These are phyloP conservation scores for Brachyhypopomus gauderio DNA, from an alignment of 2,113 vertebrate genomes.

Conservation along the genomic window DNA sequence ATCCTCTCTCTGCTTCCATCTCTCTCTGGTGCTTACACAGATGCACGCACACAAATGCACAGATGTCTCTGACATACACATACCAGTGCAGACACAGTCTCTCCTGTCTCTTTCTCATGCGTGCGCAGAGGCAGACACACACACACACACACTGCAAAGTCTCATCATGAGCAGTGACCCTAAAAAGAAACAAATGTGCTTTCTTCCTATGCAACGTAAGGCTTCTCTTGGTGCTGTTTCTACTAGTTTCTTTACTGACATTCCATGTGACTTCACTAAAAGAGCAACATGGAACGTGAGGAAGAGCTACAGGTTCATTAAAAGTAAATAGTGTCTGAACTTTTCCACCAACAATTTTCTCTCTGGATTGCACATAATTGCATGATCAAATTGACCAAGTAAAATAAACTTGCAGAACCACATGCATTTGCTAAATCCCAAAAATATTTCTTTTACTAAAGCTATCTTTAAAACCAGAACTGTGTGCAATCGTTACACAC, in stretches of 20 bases:
- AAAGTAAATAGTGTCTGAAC: conserved; percentile 29
- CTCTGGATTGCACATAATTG: not conserved
- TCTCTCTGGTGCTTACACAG: not conserved
- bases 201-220: conserved; percentile 52
- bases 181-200: conserved; percentile 58
- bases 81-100: conserved; percentile 4
- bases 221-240: conserved; percentile 34
- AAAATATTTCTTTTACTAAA: no score
- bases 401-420: no score
- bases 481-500: no score
- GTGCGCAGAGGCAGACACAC: not conserved
- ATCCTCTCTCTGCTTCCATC: conserved; percentile 6
- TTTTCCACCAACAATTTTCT: not conserved
- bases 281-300: not conserved
- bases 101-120: conserved; percentile 1
- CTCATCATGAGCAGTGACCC: conserved; percentile 52
- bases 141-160: conserved; percentile 30
- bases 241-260: conserved; percentile 23
- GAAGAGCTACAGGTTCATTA: conserved; percentile 21
- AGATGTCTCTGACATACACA: not conserved
- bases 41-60: not conserved
- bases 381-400: no score
- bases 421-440: no score
- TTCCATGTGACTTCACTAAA: conserved; percentile 42
- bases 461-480: no score